These are phyloP conservation scores for Monoplex corrugatus DNA, from an alignment of 2,888 invertebrate species.

Conservation along the genomic window DNA sequence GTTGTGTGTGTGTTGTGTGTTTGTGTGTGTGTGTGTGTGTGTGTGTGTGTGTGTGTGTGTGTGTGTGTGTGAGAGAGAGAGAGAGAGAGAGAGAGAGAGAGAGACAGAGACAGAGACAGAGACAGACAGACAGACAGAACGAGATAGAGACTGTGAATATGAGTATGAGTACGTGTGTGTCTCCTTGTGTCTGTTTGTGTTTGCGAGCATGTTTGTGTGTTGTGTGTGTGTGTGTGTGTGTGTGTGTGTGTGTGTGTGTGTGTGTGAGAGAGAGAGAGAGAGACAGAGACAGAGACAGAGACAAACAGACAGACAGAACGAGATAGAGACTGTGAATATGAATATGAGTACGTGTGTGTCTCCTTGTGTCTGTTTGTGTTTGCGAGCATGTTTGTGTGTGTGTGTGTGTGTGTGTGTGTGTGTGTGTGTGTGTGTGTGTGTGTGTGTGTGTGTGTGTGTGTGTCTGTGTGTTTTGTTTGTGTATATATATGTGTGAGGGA, in stretches of 20 bases:
- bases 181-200: no score
- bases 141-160: not conserved
- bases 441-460: no score
- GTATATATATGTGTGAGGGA: no score
- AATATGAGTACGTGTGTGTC: no score
- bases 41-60: not conserved
- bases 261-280: not conserved
- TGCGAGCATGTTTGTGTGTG: no score
- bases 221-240: not conserved
- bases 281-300: not conserved
- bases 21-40: not conserved
- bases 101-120: not conserved
- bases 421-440: no score
- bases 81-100: not conserved
- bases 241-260: not conserved
- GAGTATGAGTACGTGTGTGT: no score
- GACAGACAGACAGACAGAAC: constrained; percentile 13
- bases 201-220: not conserved
- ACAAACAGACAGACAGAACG: not conserved
- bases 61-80: not conserved
- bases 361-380: no score
- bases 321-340: no score
- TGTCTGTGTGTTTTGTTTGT: no score
- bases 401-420: no score
- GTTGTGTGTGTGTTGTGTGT: not conserved